phyloP scores from a whole-genome alignment of 2,888 invertebrate species.

The Lepidonotus clava region DNA sequence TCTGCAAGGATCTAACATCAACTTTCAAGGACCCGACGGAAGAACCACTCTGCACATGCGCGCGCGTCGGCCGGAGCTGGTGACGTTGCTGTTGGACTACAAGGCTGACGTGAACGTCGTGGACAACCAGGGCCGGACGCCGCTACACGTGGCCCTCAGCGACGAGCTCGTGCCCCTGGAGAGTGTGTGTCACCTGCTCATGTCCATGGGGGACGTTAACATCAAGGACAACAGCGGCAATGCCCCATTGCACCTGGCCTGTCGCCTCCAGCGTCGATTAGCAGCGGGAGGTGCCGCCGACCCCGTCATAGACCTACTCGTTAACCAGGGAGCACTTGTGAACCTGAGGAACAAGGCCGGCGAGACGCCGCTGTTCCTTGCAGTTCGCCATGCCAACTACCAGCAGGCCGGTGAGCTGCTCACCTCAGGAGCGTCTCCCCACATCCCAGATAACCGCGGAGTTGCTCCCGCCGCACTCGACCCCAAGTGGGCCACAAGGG shows the following conservation, averaged over 20 bases:
- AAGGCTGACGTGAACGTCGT: slow-evolving; percentile 19
- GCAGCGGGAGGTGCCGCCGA: background rate
- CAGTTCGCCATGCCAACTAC: slow-evolving; percentile 8
- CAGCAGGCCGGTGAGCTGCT: background rate
- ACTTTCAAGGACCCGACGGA: slow-evolving; percentile 37
- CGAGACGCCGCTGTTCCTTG: slow-evolving; percentile 1
- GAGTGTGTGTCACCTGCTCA: slow-evolving; percentile 27
- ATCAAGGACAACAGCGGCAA: slow-evolving; percentile 2
- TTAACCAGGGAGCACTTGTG: slow-evolving; percentile 8
- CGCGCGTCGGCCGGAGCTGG: background rate
- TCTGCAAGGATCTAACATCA: slow-evolving; percentile 7
- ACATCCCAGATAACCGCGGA: background rate
- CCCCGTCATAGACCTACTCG: background rate
- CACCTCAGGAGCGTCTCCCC: background rate
- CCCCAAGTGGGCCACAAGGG: background rate
- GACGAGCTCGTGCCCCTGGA: background rate
- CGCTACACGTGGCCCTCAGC: background rate
- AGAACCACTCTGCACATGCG: slow-evolving; percentile 8
- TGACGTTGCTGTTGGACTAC: slow-evolving; percentile 15
- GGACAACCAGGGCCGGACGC: slow-evolving; percentile 18
- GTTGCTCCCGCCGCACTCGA: background rate
- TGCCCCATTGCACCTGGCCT: slow-evolving; percentile 3
- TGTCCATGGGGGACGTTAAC: slow-evolving; percentile 31
- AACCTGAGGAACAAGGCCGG: slow-evolving; percentile 1
- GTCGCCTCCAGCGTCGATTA: background rate